Evolutionary conservation across 1,140 invertebrate species (phyloP), one percentile per base, ranked within the genome.

Genomic region (Sesamia nonagrioides): DNA sequence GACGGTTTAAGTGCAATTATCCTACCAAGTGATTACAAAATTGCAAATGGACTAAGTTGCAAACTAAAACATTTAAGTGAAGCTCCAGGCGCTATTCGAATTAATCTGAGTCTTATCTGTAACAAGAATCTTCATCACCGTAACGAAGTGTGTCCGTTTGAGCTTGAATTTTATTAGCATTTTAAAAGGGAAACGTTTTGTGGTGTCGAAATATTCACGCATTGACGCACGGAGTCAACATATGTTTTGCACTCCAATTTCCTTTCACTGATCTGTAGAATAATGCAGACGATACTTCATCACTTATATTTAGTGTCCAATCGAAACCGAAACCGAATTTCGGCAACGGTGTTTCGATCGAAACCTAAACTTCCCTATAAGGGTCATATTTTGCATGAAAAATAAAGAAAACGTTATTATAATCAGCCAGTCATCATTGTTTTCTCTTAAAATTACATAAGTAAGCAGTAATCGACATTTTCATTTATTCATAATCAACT

Each of bases 221-320:
- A 54, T 74, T 85, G 84, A 87, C 81, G 84, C 81, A 84, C 40
- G 15, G 42, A 73, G 69, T 21, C 54, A 69, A 52, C 68, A 71
- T 54, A 37, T 54, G 27, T 35, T 54, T 37, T 71, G 1, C 27
- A 71, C 27, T 18, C 50, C 21, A 71, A 54, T 71, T 37, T 66
- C 66, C 63, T 21, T 69, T 69, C 15, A 50, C 2, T 3, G 45
- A 50, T 50, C 21, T 15, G 54, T 21, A 58, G 27, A 58, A 27
- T 56, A 58, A 27, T 9, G 17, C 13, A 50, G 11, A n/a, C 45
- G 45, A 50, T 45, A 0, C 17, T 54, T 3, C 18, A 54, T 54
- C 9, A 50, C 5, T 5, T 13, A 58, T 27, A 0, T 56, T 37
- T 37, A 37, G 7, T 37, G 37, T 7, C 37, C n/a, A n/a, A n/a